Evolutionary conservation across 2,888 invertebrate genomes (phyloP).

Genomic region (Coleophora flavipennella): DNA sequence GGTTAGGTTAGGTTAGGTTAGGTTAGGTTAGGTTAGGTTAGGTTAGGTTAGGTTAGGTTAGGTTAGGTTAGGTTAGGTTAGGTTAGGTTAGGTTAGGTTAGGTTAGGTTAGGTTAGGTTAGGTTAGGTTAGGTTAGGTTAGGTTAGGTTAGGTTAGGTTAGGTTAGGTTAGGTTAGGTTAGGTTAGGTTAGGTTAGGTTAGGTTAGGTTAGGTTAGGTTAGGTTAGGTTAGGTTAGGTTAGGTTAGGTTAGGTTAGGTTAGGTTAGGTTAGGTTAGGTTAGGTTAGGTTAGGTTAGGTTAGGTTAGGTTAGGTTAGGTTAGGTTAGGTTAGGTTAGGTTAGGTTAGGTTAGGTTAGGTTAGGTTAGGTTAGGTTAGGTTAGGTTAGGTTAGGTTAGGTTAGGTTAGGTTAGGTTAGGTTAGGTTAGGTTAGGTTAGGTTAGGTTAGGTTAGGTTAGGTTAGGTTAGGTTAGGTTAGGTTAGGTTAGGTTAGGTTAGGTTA

Average conservation of each 20-base stretch:
- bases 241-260: conserved; percentile 10
- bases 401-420: conserved; percentile 14
- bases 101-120: conserved; percentile 6
- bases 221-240: conserved; percentile 10
- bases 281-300: conserved; percentile 10
- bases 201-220: conserved; percentile 10
- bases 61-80: conserved; percentile 7
- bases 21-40: conserved; percentile 8
- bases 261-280: conserved; percentile 10
- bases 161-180: conserved; percentile 9
- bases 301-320: conserved; percentile 11
- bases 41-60: conserved; percentile 7
- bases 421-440: conserved; percentile 15
- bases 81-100: conserved; percentile 8
- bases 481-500: conserved; percentile 14
- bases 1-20: conserved; percentile 12
- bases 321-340: conserved; percentile 12
- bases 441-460: conserved; percentile 16
- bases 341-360: conserved; percentile 12
- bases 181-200: conserved; percentile 9
- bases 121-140: conserved; percentile 10
- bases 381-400: conserved; percentile 14
- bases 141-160: conserved; percentile 10
- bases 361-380: conserved; percentile 10
- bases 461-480: conserved; percentile 16